Percentiles rank a stretch among this genome's conserved stretches.
Conservation (phyloP, 2,888 invertebrate species). For the Ceramica pisi region DNA sequence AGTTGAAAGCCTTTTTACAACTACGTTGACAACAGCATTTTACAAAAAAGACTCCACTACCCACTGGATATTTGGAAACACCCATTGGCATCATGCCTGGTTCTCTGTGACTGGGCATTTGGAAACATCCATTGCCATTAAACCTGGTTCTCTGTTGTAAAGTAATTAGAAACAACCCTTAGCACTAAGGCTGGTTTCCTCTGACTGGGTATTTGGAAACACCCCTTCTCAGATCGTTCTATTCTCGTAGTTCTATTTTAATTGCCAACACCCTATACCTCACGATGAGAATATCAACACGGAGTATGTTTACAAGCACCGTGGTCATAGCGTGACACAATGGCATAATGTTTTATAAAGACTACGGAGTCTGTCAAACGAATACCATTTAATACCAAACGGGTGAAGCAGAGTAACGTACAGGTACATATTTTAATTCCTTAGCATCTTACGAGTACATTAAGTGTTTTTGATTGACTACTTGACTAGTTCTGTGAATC, state of each 20-base stretch:
- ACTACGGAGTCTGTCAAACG: slow-evolving; percentile 5
- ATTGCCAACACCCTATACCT: slow-evolving; percentile 53
- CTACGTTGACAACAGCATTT: no score
- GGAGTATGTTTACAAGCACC: slow-evolving; percentile 75
- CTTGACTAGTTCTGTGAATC: slow-evolving; percentile 1
- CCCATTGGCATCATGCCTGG: background rate
- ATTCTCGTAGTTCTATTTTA: background rate
- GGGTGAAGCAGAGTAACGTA: slow-evolving; percentile 15
- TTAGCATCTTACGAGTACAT: background rate
- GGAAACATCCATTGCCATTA: background rate
- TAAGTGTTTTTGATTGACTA: background rate
- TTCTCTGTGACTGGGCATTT: background rate
- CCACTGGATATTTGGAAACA: background rate
- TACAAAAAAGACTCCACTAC: background rate
- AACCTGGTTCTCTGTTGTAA: background rate
- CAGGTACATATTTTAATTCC: slow-evolving; percentile 37
- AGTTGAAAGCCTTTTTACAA: no score
- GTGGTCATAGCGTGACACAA: slow-evolving; percentile 70
- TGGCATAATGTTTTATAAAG: slow-evolving; percentile 80
- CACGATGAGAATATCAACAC: slow-evolving; percentile 62
- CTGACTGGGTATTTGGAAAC: no score
- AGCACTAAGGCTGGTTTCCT: background rate
- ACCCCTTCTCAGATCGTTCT: background rate
- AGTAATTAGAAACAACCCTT: background rate
- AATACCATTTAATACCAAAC: slow-evolving; percentile 34